phyloP scores from a whole-genome alignment of 2,113 vertebrate genomes.

The Todiramphus chloris region DNA sequence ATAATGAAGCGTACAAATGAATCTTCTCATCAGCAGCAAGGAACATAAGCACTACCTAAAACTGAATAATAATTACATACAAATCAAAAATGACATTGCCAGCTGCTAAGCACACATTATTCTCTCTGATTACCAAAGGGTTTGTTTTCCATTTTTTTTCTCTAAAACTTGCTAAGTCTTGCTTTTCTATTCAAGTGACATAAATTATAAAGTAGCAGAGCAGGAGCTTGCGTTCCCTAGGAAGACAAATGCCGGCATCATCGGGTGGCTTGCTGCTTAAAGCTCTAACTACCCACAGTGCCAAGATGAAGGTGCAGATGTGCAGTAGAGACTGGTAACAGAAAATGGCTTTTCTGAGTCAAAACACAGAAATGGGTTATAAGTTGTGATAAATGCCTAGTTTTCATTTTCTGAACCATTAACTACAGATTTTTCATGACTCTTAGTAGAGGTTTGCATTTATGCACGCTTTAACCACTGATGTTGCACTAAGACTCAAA shows the following conservation, averaged over 20 bases:
- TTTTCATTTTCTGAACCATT: neutral
- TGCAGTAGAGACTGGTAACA: neutral
- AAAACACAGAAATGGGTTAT: neutral
- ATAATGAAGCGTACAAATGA: slow-evolving; percentile 75
- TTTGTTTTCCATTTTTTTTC: slow-evolving; percentile 70
- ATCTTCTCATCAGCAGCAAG: slow-evolving; percentile 70
- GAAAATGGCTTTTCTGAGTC: neutral
- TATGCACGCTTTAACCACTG: neutral
- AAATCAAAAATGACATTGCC: slow-evolving; percentile 72
- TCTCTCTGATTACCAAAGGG: slow-evolving; percentile 63
- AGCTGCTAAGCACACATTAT: slow-evolving; percentile 72
- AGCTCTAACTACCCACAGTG: neutral
- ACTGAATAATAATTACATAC: slow-evolving; percentile 75
- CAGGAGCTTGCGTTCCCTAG: slow-evolving; percentile 28
- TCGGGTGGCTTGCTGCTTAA: neutral
- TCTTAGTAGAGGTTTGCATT: neutral
- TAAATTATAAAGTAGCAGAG: slow-evolving; percentile 71
- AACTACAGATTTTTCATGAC: neutral
- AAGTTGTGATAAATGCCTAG: neutral
- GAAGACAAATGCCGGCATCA: slow-evolving; percentile 41
- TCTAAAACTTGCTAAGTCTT: slow-evolving; percentile 68
- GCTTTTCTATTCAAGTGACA: slow-evolving; percentile 70
- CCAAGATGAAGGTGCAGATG: slow-evolving; percentile 50
- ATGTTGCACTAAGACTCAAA: neutral
- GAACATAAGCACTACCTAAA: slow-evolving; percentile 69